Evolutionary conservation across 2,113 vertebrate species (phyloP).

Genomic region (Atractosteus spatula): DNA sequence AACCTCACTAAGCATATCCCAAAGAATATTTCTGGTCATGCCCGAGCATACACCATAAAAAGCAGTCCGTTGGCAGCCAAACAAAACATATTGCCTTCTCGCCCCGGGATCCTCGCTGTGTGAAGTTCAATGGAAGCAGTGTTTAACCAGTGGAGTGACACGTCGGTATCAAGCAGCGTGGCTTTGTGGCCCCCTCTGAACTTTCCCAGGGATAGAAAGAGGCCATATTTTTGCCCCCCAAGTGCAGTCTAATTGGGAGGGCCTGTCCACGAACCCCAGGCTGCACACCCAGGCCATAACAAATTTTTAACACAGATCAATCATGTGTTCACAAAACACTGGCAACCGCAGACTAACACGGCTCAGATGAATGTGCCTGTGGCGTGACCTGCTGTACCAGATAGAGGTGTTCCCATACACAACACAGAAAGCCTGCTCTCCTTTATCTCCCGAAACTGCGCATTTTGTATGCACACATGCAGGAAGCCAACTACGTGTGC

Average conservation of each 20-base stretch:
- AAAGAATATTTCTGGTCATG: too few relatives aligned
- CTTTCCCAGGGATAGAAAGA: conserved; percentile 44
- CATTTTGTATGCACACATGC: neutral
- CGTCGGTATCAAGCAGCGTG: conserved; percentile 1
- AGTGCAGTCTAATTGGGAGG: conserved; percentile 26
- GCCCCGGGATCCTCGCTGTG: neutral
- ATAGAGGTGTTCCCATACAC: conserved; percentile 17
- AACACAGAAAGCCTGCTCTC: conserved; percentile 22
- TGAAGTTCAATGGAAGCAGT: neutral
- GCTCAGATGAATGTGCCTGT: conserved; percentile 28
- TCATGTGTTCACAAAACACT: conserved; percentile 48
- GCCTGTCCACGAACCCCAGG: conserved; percentile 12
- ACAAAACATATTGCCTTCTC: neutral
- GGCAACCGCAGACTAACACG: conserved; percentile 29
- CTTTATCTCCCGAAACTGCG: neutral
- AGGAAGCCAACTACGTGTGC: conserved; percentile 13
- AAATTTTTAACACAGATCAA: conserved; percentile 54
- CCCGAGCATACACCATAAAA: too few relatives aligned
- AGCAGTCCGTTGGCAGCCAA: neutral
- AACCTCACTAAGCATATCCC: too few relatives aligned
- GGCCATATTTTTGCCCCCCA: conserved; percentile 28
- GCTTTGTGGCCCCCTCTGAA: conserved; percentile 31
- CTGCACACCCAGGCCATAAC: conserved; percentile 41
- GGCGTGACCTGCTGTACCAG: conserved; percentile 12
- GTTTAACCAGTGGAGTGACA: conserved; percentile 14